Evolutionary conservation across 2,113 vertebrate species (phyloP), one percentile per base, ranked within the genome.

Genomic region (Progne subis): DNA sequence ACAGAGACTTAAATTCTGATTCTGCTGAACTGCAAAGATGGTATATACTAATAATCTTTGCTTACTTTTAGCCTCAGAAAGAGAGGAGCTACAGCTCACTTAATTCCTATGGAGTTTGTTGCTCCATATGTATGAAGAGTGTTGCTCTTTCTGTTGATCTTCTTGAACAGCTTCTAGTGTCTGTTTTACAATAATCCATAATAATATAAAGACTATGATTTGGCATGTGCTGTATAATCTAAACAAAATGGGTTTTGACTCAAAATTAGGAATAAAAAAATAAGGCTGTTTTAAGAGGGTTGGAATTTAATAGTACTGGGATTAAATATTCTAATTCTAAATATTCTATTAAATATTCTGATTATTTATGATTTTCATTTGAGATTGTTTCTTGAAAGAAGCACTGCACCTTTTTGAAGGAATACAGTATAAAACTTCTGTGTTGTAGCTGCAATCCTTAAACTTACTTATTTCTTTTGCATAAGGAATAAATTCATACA

Each of bases 401-500:
- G 96, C 91, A 86, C 92, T 96, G 96, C 85, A 64, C 75, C 96
- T 96, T 90, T 94, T 47, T 77, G 6, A 78, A 74, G 24, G 68
- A 55, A 50, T 77, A 53, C 13, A 53, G 2, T 77, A 8, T 37
- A 50, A 75, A 92, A 71, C 32, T 39, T 79, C 0, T 21, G 19
- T 76, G n/a, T 90, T 55, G 29, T 65, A 86, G 37, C 60, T 76
- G 65, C 65, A 60, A 1, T 39, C 7, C 64, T 94, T 95, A 86
- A 97, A 97, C 76, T 63, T 64, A 43, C 32, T 88, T 92, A 14
- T 93, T 93, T 96, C 89, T 97, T 94, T 88, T 93, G 87, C 78
- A 91, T 96, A 99, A 99, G 99, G 99, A 98, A 98, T 98, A 97
- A 98, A 98, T 97, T 98, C 98, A 84, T 99, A 99, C 97, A 97